A percentile compares a stretch with the other conserved stretches of the same genome.
phyloP scores from a whole-genome alignment of 2,113 vertebrate genomes.

The Seriola dumerili region DNA sequence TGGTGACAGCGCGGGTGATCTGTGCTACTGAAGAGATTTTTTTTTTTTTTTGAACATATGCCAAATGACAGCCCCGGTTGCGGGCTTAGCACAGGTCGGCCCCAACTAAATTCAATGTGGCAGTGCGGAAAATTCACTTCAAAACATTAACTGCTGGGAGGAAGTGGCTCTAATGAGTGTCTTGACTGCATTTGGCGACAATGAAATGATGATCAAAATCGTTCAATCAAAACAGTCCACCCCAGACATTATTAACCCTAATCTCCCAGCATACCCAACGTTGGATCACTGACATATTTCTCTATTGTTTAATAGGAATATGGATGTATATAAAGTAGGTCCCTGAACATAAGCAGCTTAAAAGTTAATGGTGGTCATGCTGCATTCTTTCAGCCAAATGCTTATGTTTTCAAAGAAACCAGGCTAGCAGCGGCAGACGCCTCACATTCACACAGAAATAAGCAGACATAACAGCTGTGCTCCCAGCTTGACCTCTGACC shows the following conservation, averaged over 20 bases:
- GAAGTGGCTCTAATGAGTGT: conserved; percentile 58
- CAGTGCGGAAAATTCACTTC: conserved; percentile 75
- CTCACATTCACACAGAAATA: conserved; percentile 17
- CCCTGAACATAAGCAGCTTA: conserved; percentile 46
- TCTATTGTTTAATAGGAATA: conserved; percentile 2
- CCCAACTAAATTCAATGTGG: conserved; percentile 68
- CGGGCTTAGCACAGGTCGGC: conserved; percentile 74
- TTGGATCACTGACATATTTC: conserved; percentile 28
- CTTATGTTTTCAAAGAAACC: conserved; percentile 27
- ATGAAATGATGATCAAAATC: conserved; percentile 15
- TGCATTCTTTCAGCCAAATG: conserved; percentile 39
- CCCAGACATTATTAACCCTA: conserved; percentile 46
- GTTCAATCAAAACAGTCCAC: conserved; percentile 7
- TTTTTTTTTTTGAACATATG: conserved; percentile 50
- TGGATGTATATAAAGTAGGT: conserved; percentile 29
- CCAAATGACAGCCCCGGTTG: conserved; percentile 63
- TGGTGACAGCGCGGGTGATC: conserved; percentile 59
- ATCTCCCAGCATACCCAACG: conserved; percentile 24
- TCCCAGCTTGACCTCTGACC: conserved; percentile 62
- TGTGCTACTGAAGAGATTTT: conserved; percentile 55
- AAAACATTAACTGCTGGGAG: conserved; percentile 60
- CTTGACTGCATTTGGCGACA: conserved; percentile 34
- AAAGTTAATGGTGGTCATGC: conserved; percentile 27
- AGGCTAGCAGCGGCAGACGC: conserved; percentile 14
- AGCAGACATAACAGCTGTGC: conserved; percentile 66